Evolutionary conservation across 2,888 invertebrate genomes (phyloP), one percentile per base, ranked within the genome.

Genomic region (Tetropium fuscum): DNA sequence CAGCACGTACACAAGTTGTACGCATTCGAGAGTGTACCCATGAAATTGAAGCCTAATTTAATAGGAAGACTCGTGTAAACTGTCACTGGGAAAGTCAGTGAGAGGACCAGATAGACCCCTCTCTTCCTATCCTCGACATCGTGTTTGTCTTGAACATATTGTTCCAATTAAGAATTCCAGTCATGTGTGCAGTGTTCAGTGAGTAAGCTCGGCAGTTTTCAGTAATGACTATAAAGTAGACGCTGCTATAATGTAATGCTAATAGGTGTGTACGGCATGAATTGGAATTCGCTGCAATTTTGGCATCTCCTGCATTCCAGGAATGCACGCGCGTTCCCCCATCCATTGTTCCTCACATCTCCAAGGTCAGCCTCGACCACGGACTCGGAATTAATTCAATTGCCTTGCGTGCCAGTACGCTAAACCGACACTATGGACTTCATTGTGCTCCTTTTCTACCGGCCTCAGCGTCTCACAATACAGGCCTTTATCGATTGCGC

Each of bases 311-410:
- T 63, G 70, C 70, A 68, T 68, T 70, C 66, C 57, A 54, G 60
- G 71, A 72, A 74, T 74, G 72, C 72, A 73, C 67, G 64, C 62
- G 64, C 62, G 68, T 68, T 64, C 63, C 60, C 65, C 55, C 69
- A 58, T 40, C 69, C 63, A 71, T 70, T 70, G 71, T 70, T 70
- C 60, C 40, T 61, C 55, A 55, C 53, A 32, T 53, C 38, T 38
- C 48, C 44, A 45, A 54, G 54, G 45, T 36, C 61, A 55, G 25
- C 19, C 54, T 13, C 55, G 49, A 54, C 48, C 58, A 38, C 57
- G 43, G 44, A 49, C 57, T 48, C 19, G 57, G 40, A 49, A 49
- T 49, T 49, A 47, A 58, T 62, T 62, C 54, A 34, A 58, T 61
- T 32, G 54, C 44, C 41, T 58, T 44, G 54, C 54, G 61, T 58